Conservation (phyloP, 2,888 invertebrate genomes). For the Diaphora mendica region DNA sequence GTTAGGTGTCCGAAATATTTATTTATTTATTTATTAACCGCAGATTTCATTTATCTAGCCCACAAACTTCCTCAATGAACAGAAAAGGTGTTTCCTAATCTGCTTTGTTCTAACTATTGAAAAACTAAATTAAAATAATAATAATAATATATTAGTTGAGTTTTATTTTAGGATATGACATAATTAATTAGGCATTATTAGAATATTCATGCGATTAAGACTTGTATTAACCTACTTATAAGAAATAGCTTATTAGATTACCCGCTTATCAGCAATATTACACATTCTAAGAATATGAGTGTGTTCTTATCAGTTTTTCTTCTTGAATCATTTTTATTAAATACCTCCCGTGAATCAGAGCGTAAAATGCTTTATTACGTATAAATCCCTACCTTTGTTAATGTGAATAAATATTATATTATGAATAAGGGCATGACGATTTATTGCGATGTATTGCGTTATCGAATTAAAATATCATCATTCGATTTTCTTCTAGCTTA, state of each 20-base stretch:
- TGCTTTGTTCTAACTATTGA: too few relatives aligned
- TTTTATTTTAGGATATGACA: background rate
- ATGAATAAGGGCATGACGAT: background rate
- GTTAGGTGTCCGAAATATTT: too few relatives aligned
- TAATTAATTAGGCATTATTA: conserved; percentile 6
- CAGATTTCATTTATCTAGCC: background rate
- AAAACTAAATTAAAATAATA: too few relatives aligned
- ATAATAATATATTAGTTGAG: too few relatives aligned
- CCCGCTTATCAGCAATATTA: conserved; percentile 2
- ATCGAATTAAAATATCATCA: background rate
- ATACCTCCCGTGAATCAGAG: conserved; percentile 32
- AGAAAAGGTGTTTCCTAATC: background rate
- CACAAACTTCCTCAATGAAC: background rate
- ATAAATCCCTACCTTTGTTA: background rate
- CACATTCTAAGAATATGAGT: conserved; percentile 19
- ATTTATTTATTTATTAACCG: too few relatives aligned
- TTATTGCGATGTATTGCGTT: background rate
- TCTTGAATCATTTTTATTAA: conserved; percentile 39
- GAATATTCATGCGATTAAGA: background rate
- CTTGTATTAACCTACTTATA: background rate
- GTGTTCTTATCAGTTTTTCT: conserved; percentile 43
- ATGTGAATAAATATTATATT: background rate
- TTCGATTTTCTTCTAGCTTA: background rate
- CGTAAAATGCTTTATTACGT: conserved; percentile 24
- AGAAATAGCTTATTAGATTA: conserved; percentile 10